phyloP scores from a whole-genome alignment of 2,113 vertebrate genomes.

The Ceyx margarethae region DNA sequence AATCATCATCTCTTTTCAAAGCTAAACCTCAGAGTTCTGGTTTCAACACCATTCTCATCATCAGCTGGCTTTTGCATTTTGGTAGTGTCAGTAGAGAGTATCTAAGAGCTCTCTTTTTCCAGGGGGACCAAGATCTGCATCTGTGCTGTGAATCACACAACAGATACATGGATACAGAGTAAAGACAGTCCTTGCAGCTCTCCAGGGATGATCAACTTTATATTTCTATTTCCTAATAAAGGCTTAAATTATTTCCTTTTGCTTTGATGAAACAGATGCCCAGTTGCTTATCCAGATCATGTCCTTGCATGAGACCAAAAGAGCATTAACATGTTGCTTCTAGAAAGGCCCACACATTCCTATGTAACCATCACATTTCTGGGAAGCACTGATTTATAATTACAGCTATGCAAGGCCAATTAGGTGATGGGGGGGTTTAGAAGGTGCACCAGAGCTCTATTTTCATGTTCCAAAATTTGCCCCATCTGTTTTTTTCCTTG shows the following conservation, averaged over 20 bases:
- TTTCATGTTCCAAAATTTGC: background rate
- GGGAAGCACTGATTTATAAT: background rate
- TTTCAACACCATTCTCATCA: background rate
- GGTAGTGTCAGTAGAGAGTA: background rate
- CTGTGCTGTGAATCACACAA: slow-evolving; percentile 6
- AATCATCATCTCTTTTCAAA: background rate
- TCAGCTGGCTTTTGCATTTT: background rate
- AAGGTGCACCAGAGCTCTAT: background rate
- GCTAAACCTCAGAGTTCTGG: background rate
- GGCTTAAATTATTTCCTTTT: background rate
- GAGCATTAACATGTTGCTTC: background rate
- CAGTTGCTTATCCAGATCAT: background rate
- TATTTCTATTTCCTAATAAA: slow-evolving; percentile 24
- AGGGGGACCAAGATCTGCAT: background rate
- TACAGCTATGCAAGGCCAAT: background rate
- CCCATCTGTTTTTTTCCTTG: background rate
- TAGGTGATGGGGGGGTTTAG: background rate
- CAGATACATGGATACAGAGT: background rate
- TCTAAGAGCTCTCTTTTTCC: background rate
- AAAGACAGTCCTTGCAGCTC: background rate
- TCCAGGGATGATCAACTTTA: background rate
- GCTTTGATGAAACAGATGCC: background rate
- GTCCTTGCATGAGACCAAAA: background rate
- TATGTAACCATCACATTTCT: background rate
- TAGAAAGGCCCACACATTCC: background rate